Evolutionary conservation across 2,888 invertebrate species (phyloP).

Genomic region (Eretmocerus hayati): DNA sequence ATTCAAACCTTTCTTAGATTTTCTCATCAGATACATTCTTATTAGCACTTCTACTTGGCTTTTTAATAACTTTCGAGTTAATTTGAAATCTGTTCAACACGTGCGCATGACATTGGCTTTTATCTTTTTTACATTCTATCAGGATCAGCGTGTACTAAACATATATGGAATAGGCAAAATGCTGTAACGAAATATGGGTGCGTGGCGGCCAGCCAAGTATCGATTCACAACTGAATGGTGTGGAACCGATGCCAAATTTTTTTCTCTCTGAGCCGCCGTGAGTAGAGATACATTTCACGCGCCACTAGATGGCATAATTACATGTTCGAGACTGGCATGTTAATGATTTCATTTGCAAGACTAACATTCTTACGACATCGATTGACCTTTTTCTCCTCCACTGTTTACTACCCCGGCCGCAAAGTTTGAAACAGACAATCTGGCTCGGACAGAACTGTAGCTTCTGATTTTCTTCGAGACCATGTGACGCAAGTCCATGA

Average conservation of each 20-base stretch:
- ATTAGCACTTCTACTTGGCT: no score
- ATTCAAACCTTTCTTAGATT: no score
- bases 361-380: constrained; percentile 20
- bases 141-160: no score
- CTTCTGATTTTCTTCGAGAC: background rate
- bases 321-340: constrained; percentile 8
- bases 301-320: background rate
- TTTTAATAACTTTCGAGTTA: no score
- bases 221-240: constrained; percentile 18
- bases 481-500: no score
- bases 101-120: no score
- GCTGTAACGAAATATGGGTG: background rate
- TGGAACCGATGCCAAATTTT: constrained; percentile 5
- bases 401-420: background rate
- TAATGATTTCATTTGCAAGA: constrained; percentile 22
- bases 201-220: constrained; percentile 19
- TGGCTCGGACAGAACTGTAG: background rate
- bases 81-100: no score
- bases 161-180: no score
- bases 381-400: constrained; percentile 3
- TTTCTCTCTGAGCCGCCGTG: no score
- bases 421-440: no score
- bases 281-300: background rate
- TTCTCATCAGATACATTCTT: no score
- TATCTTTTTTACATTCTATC: no score